Evolutionary conservation across 2,888 invertebrate genomes (phyloP), one percentile per base, ranked within the genome.

Genomic region (Eretmocerus hayati): DNA sequence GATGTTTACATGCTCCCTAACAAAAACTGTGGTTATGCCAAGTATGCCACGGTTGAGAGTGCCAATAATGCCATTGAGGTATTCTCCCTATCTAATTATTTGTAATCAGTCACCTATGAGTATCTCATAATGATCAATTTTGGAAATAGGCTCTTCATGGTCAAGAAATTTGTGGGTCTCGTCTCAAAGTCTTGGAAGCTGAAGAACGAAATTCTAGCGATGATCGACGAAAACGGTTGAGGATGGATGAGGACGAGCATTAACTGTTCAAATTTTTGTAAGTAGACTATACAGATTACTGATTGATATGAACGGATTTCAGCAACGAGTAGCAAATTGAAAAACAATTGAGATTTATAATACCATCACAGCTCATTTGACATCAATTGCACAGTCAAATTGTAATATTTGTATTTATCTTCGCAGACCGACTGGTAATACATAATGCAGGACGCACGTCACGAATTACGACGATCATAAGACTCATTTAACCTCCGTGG

Each of bases 21-120:
- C 65, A 88, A 90, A 66, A 93, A 90, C 63, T 92, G 90, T 71
- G 94, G 94, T 1, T 94, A 91, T 72, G 93, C 90, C 5, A 89
- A 90, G 62, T 94, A 87, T 72, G 85, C 90, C 3, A 78, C 76
- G 40, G 77, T 76, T 44, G 80, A 83, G 32, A 83, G 87, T 53
- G 93, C 93, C 1, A 79, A 83, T 57, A 77, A 80, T 59, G 90
- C 90, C 2, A 86, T 88, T 39, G 76, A 75, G 72, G 83, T 82
- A 72, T 32, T 32, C 23, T 42, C 32, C 35, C 21, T 42, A 44
- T 22, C 3, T 23, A n/a, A n/a, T n/a, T n/a, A n/a, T n/a, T n/a
- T n/a, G n/a, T n/a, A n/a, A 33, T 22, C 35, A 39, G 31, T 38
- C 30, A 40, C 39, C 19, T 6, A 30, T 41, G 21, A 39, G 18